Base-by-base conservation (phyloP, 1,140 invertebrate species). In the Lepidurus packardi region DNA sequence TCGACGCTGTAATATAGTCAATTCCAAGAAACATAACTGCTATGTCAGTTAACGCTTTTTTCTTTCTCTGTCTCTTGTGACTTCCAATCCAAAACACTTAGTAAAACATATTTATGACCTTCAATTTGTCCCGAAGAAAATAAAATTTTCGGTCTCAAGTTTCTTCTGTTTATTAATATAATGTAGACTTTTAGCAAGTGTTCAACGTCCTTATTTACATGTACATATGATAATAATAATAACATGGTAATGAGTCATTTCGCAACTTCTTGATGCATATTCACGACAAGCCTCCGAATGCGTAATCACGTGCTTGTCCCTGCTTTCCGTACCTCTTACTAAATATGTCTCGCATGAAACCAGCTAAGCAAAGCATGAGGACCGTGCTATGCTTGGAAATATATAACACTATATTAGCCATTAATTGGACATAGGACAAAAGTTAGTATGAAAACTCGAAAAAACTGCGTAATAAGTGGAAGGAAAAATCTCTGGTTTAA, bases 1-100 rank as follows among this genome's bases (percentile, higher is more conserved):
- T 65, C 53, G 53, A 65, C 53, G 53, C 53, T 65, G 53, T 65
- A 65, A 65, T 65, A 65, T 65, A 65, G 53, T 65, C 53, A 65
- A 65, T 65, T 65, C 53, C 53, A 65, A 13, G 53, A 65, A 21
- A 65, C 53, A 65, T 16, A 21, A 65, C 53, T 65, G 53, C 53
- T n/a, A 65, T n/a, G n/a, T 10, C 21, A 65, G 53, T 47, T 65
- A 65, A 7, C 13, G 53, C 53, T 65, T 65, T 13, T n/a, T 11
- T 65, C 34, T 21, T 65, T 21, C 47, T 65, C 21, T 16, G 2
- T 13, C 53, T 65, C 53, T 65, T 65, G 53, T 65, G 16, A 65
- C 53, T 65, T 65, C 53, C 53, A 65, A 16, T n/a, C 53, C 53
- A 65, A 47, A 47, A 47, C 16, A 65, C 16, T 65, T 65, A 65